These are phyloP conservation scores for Microchirus variegatus DNA, from an alignment of 2,797 vertebrate species.

Conservation along the genomic window DNA sequence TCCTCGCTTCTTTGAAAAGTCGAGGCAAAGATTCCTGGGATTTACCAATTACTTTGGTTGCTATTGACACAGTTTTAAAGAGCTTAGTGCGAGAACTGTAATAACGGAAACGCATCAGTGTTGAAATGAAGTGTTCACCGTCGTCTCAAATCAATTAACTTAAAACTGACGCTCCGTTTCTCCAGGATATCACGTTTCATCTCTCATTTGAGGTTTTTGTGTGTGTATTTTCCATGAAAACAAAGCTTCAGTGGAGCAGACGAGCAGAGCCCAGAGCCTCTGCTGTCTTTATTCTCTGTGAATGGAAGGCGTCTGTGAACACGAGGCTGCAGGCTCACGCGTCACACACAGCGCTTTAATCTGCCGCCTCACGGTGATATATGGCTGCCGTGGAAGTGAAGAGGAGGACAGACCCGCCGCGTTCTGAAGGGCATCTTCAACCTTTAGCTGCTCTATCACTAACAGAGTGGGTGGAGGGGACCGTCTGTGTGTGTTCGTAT, in stretches of 20 bases:
- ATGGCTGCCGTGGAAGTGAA: slow-evolving; percentile 15
- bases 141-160: too few relatives aligned
- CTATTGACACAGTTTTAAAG: too few relatives aligned
- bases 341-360: slow-evolving; percentile 4
- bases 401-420: slow-evolving; percentile 16
- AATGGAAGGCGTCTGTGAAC: slow-evolving; percentile 2
- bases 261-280: not conserved
- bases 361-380: slow-evolving; percentile 24
- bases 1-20: too few relatives aligned
- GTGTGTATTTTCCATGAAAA: not conserved
- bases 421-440: slow-evolving; percentile 34
- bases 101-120: too few relatives aligned
- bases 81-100: too few relatives aligned
- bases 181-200: not conserved
- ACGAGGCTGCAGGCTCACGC: not conserved
- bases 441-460: slow-evolving; percentile 12
- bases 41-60: too few relatives aligned
- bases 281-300: slow-evolving; percentile 1
- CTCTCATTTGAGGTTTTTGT: not conserved
- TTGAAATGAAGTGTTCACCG: too few relatives aligned
- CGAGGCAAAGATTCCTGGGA: too few relatives aligned
- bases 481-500: slow-evolving; percentile 7
- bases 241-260: not conserved
- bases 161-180: too few relatives aligned
- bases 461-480: not conserved